Percentiles rank a stretch among this genome's conserved stretches.
Conservation (phyloP, 2,113 vertebrate species). For the Lagopus muta region DNA sequence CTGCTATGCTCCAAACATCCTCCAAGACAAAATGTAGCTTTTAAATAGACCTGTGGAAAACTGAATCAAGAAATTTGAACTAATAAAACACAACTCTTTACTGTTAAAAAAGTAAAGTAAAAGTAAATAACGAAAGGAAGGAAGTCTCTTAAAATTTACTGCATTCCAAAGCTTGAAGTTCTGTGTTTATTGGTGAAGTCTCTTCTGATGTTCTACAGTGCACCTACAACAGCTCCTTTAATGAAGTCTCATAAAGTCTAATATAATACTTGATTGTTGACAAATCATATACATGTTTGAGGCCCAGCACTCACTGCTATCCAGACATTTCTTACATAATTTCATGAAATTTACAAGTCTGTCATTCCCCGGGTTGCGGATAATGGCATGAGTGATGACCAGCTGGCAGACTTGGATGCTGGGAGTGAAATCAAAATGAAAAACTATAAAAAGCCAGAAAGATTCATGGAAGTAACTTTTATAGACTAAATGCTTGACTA, state of each 20-base stretch:
- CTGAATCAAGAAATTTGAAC: conserved; percentile 85
- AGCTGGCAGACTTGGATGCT: conserved; percentile 54
- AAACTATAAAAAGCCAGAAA: conserved; percentile 61
- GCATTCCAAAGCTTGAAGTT: conserved; percentile 89
- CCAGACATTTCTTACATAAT: conserved; percentile 58
- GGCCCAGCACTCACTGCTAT: neutral
- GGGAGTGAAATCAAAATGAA: conserved; percentile 56
- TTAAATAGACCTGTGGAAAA: conserved; percentile 84
- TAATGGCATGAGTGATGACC: conserved; percentile 48
- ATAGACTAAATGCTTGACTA: conserved; percentile 32
- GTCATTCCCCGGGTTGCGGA: conserved; percentile 15
- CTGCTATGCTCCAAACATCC: conserved; percentile 80
- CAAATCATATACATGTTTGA: conserved; percentile 79
- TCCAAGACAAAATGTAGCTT: conserved; percentile 81
- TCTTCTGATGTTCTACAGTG: conserved; percentile 91
- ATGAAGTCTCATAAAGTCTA: conserved; percentile 90
- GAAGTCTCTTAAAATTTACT: conserved; percentile 94
- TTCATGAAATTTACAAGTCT: conserved; percentile 46
- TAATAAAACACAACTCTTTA: conserved; percentile 86
- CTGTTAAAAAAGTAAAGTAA: conserved; percentile 84
- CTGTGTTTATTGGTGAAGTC: conserved; percentile 83
- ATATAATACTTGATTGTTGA: conserved; percentile 87
- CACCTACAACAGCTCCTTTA: conserved; percentile 86
- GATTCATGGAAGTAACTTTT: conserved; percentile 42
- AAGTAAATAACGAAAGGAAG: conserved; percentile 91